phyloP scores from a whole-genome alignment of 2,888 invertebrate species.

The Coenonympha arcania region DNA sequence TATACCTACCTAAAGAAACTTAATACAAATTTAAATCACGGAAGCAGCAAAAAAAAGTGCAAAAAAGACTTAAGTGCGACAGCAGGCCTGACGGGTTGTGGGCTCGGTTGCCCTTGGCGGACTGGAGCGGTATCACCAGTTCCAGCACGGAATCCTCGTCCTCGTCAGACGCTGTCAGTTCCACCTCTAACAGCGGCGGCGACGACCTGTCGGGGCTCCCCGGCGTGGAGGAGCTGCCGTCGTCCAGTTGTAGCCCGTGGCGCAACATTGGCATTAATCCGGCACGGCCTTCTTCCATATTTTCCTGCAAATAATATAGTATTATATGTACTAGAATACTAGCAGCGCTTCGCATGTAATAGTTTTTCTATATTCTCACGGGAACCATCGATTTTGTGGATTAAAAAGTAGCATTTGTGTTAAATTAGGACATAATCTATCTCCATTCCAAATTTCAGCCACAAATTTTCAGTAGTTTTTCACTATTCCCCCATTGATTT shows the following conservation, averaged over 20 bases:
- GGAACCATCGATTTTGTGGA: no score
- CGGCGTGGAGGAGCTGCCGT: constrained; percentile 6
- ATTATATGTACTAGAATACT: no score
- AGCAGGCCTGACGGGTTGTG: constrained; percentile 42
- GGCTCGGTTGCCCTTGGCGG: constrained; percentile 43
- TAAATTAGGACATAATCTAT: no score
- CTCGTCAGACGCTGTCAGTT: constrained; percentile 64
- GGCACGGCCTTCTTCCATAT: constrained; percentile 28
- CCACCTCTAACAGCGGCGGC: constrained; percentile 58
- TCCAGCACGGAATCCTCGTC: constrained; percentile 64
- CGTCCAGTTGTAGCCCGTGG: background rate
- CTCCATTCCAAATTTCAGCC: no score
- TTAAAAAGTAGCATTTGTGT: no score
- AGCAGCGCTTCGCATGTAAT: background rate
- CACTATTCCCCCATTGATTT: no score
- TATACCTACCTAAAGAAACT: background rate
- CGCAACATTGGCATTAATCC: constrained; percentile 24
- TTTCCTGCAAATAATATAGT: constrained; percentile 31
- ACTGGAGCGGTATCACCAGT: constrained; percentile 58
- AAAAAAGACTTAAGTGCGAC: constrained; percentile 34
- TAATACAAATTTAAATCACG: constrained; percentile 23
- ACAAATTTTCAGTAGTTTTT: no score
- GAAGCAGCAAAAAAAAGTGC: constrained; percentile 44
- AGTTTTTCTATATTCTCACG: no score
- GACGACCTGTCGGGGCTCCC: constrained; percentile 44